Conservation (phyloP, 2,888 invertebrate species). For the Anthrax anthrax region DNA sequence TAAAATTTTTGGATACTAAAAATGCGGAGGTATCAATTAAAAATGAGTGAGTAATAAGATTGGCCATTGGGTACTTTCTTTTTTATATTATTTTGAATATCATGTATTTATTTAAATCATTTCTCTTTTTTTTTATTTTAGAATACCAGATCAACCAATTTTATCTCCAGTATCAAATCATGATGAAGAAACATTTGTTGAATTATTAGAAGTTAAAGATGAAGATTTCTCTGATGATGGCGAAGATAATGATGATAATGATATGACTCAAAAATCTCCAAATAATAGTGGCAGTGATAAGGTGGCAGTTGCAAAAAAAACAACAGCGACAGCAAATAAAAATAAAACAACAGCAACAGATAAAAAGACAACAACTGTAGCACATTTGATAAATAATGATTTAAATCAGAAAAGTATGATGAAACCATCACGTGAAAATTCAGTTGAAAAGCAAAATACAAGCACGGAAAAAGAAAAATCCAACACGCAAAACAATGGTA, state of each 20-base stretch:
- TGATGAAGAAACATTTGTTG: slow-evolving; percentile 17
- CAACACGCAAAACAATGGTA: too few relatives aligned
- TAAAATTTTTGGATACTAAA: slow-evolving; percentile 9
- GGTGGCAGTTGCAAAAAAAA: not conserved
- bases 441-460: not conserved
- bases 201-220: slow-evolving; percentile 31
- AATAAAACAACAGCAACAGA: not conserved
- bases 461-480: not conserved
- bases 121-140: too few relatives aligned
- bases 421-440: not conserved
- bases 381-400: too few relatives aligned
- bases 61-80: too few relatives aligned
- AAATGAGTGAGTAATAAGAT: slow-evolving; percentile 19
- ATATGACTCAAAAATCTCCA: not conserved
- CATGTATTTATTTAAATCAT: too few relatives aligned
- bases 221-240: slow-evolving; percentile 22
- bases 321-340: not conserved
- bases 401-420: too few relatives aligned
- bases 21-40: slow-evolving; percentile 14
- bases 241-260: slow-evolving; percentile 9
- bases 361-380: not conserved
- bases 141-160: not conserved
- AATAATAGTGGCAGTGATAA: not conserved
- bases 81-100: too few relatives aligned
- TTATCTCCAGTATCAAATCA: not conserved